Evolutionary conservation across 2,888 invertebrate species (phyloP).

Genomic region (Onchidella celtica): DNA sequence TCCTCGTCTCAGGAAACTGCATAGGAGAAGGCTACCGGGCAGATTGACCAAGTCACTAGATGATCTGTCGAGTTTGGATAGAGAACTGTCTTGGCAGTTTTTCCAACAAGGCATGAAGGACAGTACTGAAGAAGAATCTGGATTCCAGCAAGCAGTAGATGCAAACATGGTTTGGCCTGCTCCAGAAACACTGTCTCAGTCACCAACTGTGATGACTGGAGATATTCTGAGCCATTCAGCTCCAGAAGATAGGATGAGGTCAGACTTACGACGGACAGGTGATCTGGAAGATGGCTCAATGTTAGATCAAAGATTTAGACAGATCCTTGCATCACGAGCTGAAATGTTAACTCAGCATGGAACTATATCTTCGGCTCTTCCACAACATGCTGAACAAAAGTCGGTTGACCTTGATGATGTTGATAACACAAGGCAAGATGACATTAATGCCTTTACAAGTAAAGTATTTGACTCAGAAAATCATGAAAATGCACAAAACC

Average conservation of each 20-base stretch:
- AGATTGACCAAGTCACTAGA: constrained; percentile 51
- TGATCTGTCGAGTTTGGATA: constrained; percentile 19
- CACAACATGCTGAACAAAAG: neutral
- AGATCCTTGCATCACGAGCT: neutral
- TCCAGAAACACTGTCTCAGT: neutral
- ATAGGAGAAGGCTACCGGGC: constrained; percentile 41
- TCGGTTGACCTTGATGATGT: too few species aligned
- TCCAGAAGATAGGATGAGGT: neutral
- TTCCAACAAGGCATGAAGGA: neutral
- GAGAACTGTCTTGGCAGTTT: neutral
- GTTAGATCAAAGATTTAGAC: neutral
- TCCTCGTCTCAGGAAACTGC: neutral
- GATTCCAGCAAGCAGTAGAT: neutral
- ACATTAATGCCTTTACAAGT: neutral
- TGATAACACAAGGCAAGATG: too few species aligned
- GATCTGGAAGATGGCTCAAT: neutral
- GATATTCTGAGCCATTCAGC: neutral
- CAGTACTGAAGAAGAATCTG: neutral
- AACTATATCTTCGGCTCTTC: neutral
- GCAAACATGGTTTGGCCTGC: neutral
- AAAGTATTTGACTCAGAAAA: neutral
- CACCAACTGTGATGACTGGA: neutral
- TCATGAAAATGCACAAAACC: neutral
- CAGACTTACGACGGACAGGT: neutral
- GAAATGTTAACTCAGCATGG: neutral